Evolutionary conservation across 2,888 invertebrate species (phyloP).

Genomic region (Drepana falcataria): DNA sequence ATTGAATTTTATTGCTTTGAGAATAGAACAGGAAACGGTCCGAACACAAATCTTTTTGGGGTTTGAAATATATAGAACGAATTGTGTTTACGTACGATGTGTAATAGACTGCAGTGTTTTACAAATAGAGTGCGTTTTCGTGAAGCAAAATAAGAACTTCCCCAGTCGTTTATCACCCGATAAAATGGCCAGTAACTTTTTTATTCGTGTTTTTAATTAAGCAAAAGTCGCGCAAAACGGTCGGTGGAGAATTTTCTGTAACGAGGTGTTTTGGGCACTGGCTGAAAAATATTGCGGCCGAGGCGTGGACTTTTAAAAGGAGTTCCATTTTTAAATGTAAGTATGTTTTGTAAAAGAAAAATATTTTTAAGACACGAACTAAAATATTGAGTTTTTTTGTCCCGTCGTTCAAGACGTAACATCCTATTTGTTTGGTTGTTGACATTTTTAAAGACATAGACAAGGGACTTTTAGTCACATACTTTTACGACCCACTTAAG

Average conservation of each 20-base stretch:
- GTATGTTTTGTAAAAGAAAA: too few species aligned
- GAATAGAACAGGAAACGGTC: slow-evolving; percentile 69
- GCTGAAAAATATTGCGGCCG: slow-evolving; percentile 33
- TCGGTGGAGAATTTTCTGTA: slow-evolving; percentile 52
- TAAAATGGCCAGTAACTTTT: slow-evolving; percentile 67
- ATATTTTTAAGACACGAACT: too few species aligned
- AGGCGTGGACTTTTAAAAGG: slow-evolving; percentile 5
- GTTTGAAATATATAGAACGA: slow-evolving; percentile 41
- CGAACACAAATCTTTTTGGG: slow-evolving; percentile 51
- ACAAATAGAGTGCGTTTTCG: slow-evolving; percentile 33
- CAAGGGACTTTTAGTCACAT: too few species aligned
- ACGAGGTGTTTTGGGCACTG: slow-evolving; percentile 39
- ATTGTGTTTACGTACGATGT: slow-evolving; percentile 20
- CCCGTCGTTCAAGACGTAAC: too few species aligned
- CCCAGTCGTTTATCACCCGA: slow-evolving; percentile 64
- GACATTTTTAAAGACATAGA: too few species aligned
- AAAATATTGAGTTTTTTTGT: too few species aligned
- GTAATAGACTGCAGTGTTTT: slow-evolving; percentile 17
- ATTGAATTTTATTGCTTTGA: slow-evolving; percentile 60
- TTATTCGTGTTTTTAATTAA: slow-evolving; percentile 77
- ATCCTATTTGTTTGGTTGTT: too few species aligned
- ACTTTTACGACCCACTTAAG: too few species aligned
- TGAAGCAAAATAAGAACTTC: slow-evolving; percentile 20
- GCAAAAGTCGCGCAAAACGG: slow-evolving; percentile 51
- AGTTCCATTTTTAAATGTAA: neutral